Percentiles rank a stretch among this genome's conserved stretches.
phyloP scores from a whole-genome alignment of 2,888 invertebrate species.

The Andrena fulva region DNA sequence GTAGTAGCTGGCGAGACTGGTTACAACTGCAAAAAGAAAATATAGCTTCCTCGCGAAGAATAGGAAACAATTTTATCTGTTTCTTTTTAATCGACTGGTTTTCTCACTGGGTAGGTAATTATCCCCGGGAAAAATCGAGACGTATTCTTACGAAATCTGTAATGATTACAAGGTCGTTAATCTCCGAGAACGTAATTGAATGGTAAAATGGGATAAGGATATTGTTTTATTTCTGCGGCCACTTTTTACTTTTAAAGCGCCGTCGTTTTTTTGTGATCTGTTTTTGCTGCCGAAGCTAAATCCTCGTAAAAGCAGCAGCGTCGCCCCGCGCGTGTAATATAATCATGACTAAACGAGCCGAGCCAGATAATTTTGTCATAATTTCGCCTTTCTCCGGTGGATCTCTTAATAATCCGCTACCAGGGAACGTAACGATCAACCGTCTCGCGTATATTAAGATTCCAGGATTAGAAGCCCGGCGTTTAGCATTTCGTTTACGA shows the following conservation, averaged over 20 bases:
- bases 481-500: neutral
- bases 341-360: conserved; percentile 1
- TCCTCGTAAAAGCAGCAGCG: neutral
- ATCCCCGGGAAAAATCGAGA: neutral
- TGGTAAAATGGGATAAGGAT: neutral
- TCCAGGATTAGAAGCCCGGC: neutral
- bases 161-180: neutral
- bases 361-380: neutral
- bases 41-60: neutral
- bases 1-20: neutral
- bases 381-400: neutral
- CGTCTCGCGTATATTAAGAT: conserved; percentile 1
- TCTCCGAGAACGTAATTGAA: neutral
- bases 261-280: neutral
- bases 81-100: neutral
- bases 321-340: neutral
- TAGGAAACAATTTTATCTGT: neutral
- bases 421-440: conserved; percentile 21
- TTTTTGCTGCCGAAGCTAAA: neutral
- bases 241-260: neutral
- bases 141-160: neutral
- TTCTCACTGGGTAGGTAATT: neutral
- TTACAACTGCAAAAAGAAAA: neutral
- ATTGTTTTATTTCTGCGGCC: neutral
- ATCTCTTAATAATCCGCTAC: conserved; percentile 31